phyloP scores from a whole-genome alignment of 2,888 invertebrate species.

The Drosophila maculinotata region DNA sequence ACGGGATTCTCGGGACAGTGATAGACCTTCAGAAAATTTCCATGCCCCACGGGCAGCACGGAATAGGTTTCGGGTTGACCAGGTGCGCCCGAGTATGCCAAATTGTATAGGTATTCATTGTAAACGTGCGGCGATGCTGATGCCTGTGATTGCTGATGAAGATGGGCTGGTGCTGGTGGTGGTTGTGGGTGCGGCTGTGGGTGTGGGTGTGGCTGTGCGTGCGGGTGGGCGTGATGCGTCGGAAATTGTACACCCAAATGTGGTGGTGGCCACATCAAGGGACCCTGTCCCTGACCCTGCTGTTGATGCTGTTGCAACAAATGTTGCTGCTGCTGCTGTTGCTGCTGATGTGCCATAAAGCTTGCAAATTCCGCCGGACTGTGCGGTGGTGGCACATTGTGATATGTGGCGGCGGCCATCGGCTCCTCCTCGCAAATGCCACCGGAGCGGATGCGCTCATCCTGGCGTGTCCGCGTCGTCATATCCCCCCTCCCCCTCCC shows the following conservation, averaged over 20 bases:
- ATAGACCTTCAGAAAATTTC: slow-evolving; percentile 84
- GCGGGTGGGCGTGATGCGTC: slow-evolving; percentile 42
- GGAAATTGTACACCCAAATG: slow-evolving; percentile 63
- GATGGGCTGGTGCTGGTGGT: slow-evolving; percentile 34
- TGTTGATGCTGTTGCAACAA: slow-evolving; percentile 48
- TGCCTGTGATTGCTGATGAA: slow-evolving; percentile 49
- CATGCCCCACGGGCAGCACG: slow-evolving; percentile 84
- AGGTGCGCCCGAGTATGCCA: slow-evolving; percentile 64
- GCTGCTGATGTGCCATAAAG: slow-evolving; percentile 64
- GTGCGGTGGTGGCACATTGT: slow-evolving; percentile 54
- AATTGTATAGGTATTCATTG: slow-evolving; percentile 78
- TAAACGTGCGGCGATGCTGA: slow-evolving; percentile 66
- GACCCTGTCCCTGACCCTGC: slow-evolving; percentile 49
- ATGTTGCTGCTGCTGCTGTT: slow-evolving; percentile 44
- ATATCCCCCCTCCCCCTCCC: no score
- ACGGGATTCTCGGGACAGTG: slow-evolving; percentile 81
- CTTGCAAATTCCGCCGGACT: slow-evolving; percentile 60
- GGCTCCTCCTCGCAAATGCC: slow-evolving; percentile 53
- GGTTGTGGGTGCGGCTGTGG: slow-evolving; percentile 39
- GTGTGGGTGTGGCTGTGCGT: no score
- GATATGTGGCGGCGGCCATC: slow-evolving; percentile 46
- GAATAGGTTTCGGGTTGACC: slow-evolving; percentile 83
- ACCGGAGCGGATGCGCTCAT: slow-evolving; percentile 58
- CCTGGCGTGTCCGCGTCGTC: slow-evolving; percentile 70
- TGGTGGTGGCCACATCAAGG: slow-evolving; percentile 60